Percentiles rank a stretch among this genome's conserved stretches.
Conservation (phyloP, 2,113 vertebrate species). For the Erinaceus europaeus region DNA sequence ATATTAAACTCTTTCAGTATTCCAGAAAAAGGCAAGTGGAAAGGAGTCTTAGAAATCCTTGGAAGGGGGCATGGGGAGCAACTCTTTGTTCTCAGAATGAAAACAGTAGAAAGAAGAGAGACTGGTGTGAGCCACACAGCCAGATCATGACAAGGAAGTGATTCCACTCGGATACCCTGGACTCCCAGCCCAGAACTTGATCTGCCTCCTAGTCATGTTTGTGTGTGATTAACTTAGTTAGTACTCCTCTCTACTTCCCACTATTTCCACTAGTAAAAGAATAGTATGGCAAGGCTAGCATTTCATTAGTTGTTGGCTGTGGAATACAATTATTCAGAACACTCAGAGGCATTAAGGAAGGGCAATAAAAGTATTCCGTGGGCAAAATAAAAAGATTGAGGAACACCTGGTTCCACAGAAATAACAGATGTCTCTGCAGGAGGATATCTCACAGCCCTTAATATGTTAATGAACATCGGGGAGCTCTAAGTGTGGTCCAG, state of each 20-base stretch:
- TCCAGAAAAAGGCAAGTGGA: background rate
- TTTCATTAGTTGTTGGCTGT: background rate
- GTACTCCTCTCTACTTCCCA: background rate
- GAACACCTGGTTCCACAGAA: constrained; percentile 26
- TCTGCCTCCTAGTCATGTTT: background rate
- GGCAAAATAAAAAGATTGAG: background rate
- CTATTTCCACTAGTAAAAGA: constrained; percentile 15
- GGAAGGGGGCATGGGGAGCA: background rate
- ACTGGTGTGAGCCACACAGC: background rate
- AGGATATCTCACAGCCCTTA: constrained; percentile 9
- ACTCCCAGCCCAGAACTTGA: background rate
- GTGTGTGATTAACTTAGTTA: background rate
- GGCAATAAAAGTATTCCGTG: background rate
- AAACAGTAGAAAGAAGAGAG: background rate
- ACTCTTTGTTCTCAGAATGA: background rate
- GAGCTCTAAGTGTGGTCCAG: background rate
- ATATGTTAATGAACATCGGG: background rate
- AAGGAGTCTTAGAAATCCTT: constrained; percentile 27
- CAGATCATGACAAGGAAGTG: background rate
- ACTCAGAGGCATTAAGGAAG: background rate
- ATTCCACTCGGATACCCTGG: background rate
- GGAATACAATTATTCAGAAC: constrained; percentile 20
- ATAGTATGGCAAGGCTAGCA: background rate
- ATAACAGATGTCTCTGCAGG: constrained; percentile 28
- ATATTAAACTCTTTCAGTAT: background rate